These are phyloP conservation scores for Stenolophus ochropezus DNA, from an alignment of 2,888 invertebrate species.

Conservation along the genomic window DNA sequence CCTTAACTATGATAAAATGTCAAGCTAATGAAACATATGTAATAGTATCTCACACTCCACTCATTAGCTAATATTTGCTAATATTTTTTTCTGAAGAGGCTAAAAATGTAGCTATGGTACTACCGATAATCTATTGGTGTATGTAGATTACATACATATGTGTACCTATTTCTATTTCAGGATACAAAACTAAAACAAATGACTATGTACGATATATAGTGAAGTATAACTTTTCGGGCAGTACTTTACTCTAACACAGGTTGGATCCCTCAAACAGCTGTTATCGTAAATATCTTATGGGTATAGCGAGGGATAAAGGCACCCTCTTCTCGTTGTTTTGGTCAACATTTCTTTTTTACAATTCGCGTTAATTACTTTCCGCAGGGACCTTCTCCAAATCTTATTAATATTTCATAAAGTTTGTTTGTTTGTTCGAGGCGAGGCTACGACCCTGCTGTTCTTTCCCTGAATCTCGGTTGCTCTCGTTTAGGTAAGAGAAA, in stretches of 20 bases:
- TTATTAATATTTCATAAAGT: constrained; percentile 34
- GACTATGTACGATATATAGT: too few relatives aligned
- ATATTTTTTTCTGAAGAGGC: too few relatives aligned
- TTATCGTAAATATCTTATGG: constrained; percentile 4
- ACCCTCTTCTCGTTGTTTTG: neutral
- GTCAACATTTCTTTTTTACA: constrained; percentile 20
- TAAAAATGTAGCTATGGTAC: too few relatives aligned
- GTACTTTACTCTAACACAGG: neutral
- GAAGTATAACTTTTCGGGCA: too few relatives aligned
- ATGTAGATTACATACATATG: too few relatives aligned
- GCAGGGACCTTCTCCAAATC: constrained; percentile 25
- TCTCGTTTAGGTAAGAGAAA: neutral
- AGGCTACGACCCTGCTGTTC: constrained; percentile 1
- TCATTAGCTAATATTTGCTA: too few relatives aligned
- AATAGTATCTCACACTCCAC: too few relatives aligned
- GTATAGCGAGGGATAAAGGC: neutral
- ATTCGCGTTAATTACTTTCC: constrained; percentile 22
- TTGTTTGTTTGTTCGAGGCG: constrained; percentile 18
- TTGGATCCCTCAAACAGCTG: neutral
- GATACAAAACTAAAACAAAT: too few relatives aligned
- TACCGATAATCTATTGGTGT: too few relatives aligned
- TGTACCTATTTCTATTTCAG: too few relatives aligned
- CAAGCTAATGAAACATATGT: too few relatives aligned
- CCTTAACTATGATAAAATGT: too few relatives aligned
- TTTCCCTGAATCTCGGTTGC: neutral